These are phyloP conservation scores for Phaonia tiefii DNA, from an alignment of 2,888 invertebrate genomes.

Conservation along the genomic window DNA sequence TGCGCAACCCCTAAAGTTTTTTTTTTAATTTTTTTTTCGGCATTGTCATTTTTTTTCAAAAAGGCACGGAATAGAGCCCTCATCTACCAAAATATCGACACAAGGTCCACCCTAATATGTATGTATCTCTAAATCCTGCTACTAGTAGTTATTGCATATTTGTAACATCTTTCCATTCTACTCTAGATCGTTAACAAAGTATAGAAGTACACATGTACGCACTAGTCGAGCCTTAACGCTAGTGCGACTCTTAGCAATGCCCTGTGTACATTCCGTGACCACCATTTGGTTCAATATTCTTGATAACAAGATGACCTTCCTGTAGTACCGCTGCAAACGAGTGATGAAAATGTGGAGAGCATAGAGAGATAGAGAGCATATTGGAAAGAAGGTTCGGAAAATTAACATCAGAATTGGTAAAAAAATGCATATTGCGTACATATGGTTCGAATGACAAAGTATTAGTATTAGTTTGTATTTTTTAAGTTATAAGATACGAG, in stretches of 20 bases:
- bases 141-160: not conserved
- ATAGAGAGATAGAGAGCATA: slow-evolving; percentile 30
- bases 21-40: too few species aligned
- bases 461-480: not conserved
- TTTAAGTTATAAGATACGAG: slow-evolving; percentile 15
- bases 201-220: too few species aligned
- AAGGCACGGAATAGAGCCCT: too few species aligned
- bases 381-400: slow-evolving; percentile 28
- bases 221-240: slow-evolving; percentile 89
- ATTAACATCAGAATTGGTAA: slow-evolving; percentile 20
- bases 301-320: slow-evolving; percentile 84
- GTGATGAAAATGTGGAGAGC: slow-evolving; percentile 74
- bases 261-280: slow-evolving; percentile 90
- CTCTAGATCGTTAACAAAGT: not conserved
- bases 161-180: not conserved
- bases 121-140: not conserved
- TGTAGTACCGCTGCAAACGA: slow-evolving; percentile 75
- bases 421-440: slow-evolving; percentile 26
- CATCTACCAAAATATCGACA: too few species aligned
- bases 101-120: too few species aligned
- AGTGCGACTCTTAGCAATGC: slow-evolving; percentile 87
- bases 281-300: slow-evolving; percentile 83
- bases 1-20: too few species aligned
- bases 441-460: slow-evolving; percentile 13
- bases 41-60: too few species aligned